Percentiles rank a stretch among this genome's conserved stretches.
phyloP scores from a whole-genome alignment of 2,797 vertebrate species.

The Bovichtus diacanthus region DNA sequence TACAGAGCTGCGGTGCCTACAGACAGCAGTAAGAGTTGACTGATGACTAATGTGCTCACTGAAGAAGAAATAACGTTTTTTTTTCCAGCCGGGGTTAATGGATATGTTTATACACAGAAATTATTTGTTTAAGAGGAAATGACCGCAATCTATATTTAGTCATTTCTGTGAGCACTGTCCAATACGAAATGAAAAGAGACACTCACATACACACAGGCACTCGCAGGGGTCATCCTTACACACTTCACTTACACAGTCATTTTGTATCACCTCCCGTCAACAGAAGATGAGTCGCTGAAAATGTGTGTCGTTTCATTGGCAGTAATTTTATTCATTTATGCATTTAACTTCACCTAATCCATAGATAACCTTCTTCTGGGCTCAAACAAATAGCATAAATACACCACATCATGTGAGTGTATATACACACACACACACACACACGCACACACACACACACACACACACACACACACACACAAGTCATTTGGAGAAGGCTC shows the following conservation, averaged over 20 bases:
- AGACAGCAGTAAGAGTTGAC: conserved; percentile 89
- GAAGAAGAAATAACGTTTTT: conserved; percentile 96
- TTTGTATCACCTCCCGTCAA: conserved; percentile 26
- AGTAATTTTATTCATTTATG: conserved; percentile 79
- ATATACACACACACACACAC: conserved; percentile 1
- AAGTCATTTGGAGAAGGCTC: conserved; percentile 45
- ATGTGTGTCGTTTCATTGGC: conserved; percentile 74
- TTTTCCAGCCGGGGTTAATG: conserved; percentile 94
- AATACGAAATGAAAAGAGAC: conserved; percentile 66
- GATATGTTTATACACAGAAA: conserved; percentile 94
- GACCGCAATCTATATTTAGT: conserved; percentile 95
- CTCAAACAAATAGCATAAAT: conserved; percentile 48
- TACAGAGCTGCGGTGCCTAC: conserved; percentile 56
- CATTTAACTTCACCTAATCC: conserved; percentile 74
- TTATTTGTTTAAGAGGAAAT: conserved; percentile 97
- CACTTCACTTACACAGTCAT: conserved; percentile 30
- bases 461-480: conserved; percentile 6
- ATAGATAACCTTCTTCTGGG: conserved; percentile 62
- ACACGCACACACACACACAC: conserved; percentile 3
- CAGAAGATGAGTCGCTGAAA: conserved; percentile 47
- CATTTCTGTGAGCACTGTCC: conserved; percentile 80
- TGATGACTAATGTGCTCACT: conserved; percentile 94
- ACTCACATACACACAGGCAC: not conserved
- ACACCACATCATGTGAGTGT: conserved; percentile 20
- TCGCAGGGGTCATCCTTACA: conserved; percentile 17